Percentiles rank a stretch among this genome's conserved stretches.
Evolutionary conservation across 1,140 invertebrate genomes (phyloP).

Genomic region (Drosophila funebris): DNA sequence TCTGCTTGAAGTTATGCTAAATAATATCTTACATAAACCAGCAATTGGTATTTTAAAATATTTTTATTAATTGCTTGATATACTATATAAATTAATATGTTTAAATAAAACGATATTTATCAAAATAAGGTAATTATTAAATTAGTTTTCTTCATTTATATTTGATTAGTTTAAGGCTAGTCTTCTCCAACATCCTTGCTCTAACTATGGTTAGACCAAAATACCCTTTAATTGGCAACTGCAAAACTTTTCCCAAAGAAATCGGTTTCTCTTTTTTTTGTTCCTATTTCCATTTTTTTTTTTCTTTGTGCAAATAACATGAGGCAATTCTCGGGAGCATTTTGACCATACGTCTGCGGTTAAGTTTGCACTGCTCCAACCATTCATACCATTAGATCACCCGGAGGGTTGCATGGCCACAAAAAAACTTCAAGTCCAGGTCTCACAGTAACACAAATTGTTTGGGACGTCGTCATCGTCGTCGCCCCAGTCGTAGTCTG

Average conservation of each 20-base stretch:
- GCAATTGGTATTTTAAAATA: no score
- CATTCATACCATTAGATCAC: slow-evolving; percentile 50
- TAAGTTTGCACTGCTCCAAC: slow-evolving; percentile 58
- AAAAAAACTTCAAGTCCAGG: slow-evolving; percentile 18
- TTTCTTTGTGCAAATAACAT: slow-evolving; percentile 57
- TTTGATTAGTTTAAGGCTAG: background rate
- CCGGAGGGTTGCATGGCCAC: slow-evolving; percentile 9
- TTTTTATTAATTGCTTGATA: no score
- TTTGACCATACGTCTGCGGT: slow-evolving; percentile 78
- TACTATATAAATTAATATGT: no score
- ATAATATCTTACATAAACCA: background rate
- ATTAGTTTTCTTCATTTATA: background rate
- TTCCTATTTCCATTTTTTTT: background rate
- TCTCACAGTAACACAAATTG: slow-evolving; percentile 58
- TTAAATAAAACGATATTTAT: no score
- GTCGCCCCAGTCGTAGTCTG: background rate
- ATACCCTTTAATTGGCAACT: slow-evolving; percentile 26
- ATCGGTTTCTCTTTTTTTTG: slow-evolving; percentile 20
- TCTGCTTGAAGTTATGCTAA: background rate
- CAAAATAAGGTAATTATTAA: background rate
- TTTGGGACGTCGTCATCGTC: slow-evolving; percentile 55
- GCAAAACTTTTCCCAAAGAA: slow-evolving; percentile 15
- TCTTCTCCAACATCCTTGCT: background rate
- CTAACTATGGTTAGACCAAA: background rate
- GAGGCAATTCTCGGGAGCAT: slow-evolving; percentile 73